Evolutionary conservation across 2,888 invertebrate species (phyloP).

Genomic region (Ecliptopera silaceata): DNA sequence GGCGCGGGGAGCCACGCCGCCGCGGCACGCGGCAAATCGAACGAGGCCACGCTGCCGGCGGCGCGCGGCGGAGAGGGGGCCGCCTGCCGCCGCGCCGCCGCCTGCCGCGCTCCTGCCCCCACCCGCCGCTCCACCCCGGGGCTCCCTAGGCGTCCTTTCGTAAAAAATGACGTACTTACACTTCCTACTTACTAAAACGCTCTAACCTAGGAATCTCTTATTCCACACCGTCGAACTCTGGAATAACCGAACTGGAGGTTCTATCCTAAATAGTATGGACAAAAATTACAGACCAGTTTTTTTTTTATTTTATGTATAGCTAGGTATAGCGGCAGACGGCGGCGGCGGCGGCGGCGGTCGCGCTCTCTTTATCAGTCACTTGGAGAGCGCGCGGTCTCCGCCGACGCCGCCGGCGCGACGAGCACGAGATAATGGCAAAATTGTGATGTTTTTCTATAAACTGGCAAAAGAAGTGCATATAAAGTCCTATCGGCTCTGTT

Average conservation of each 20-base stretch:
- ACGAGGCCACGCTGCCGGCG: constrained; percentile 72
- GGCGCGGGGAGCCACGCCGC: constrained; percentile 56
- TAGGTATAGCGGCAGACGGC: constrained; percentile 66
- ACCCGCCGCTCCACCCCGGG: constrained; percentile 48
- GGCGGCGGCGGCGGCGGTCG: constrained; percentile 65
- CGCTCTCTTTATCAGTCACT: constrained; percentile 75
- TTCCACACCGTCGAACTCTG: constrained; percentile 73
- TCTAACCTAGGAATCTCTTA: constrained; percentile 81
- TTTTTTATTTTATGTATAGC: constrained; percentile 50
- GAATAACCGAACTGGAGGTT: constrained; percentile 71
- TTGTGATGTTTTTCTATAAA: constrained; percentile 80
- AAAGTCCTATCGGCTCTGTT: constrained; percentile 40
- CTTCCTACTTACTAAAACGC: constrained; percentile 76
- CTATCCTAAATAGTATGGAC: constrained; percentile 77
- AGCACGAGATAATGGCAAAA: constrained; percentile 77
- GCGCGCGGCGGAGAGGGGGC: constrained; percentile 43
- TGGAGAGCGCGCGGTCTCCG: constrained; percentile 49
- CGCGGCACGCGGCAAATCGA: constrained; percentile 70
- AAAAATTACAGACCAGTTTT: constrained; percentile 74
- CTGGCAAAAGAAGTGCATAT: constrained; percentile 42
- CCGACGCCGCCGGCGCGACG: constrained; percentile 46
- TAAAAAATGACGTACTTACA: constrained; percentile 65
- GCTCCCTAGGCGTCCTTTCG: constrained; percentile 65
- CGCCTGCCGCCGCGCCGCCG: constrained; percentile 49
- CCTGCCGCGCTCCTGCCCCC: constrained; percentile 48